phyloP scores from a whole-genome alignment of 2,888 invertebrate species.

The Synanthedon tipuliformis region DNA sequence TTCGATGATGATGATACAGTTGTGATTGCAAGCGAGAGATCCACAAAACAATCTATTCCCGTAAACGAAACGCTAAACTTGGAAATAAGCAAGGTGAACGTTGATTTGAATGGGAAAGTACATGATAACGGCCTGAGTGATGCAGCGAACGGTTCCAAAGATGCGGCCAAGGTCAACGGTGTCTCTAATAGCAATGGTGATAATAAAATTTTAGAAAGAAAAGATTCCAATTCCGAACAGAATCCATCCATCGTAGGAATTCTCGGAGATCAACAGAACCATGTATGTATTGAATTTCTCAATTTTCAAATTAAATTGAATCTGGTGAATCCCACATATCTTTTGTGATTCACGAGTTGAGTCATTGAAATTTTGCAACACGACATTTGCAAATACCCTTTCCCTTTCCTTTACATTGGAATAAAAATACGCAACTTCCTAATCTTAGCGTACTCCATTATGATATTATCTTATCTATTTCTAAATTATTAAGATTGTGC shows the following conservation, averaged over 20 bases:
- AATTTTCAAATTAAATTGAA: not conserved
- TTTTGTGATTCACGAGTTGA: constrained; percentile 17
- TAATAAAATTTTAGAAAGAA: constrained; percentile 23
- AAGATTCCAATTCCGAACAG: constrained; percentile 52
- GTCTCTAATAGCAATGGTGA: constrained; percentile 14
- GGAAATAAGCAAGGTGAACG: constrained; percentile 21
- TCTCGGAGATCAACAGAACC: constrained; percentile 62
- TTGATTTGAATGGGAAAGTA: constrained; percentile 8
- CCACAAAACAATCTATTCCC: constrained; percentile 23
- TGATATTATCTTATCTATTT: constrained; percentile 46
- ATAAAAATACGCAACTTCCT: not conserved
- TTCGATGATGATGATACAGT: constrained; percentile 49
- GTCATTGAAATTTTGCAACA: constrained; percentile 14
- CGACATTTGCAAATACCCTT: constrained; percentile 11
- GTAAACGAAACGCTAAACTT: constrained; percentile 49
- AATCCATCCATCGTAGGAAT: constrained; percentile 65
- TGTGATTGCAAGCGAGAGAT: constrained; percentile 23
- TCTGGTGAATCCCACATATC: constrained; percentile 3
- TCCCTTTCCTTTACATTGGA: constrained; percentile 6
- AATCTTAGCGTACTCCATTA: constrained; percentile 1
- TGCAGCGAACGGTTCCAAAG: constrained; percentile 19
- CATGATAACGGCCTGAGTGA: constrained; percentile 18
- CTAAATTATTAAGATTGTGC: constrained; percentile 18
- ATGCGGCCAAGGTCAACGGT: constrained; percentile 1
- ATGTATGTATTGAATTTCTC: constrained; percentile 45